Base-by-base conservation (phyloP, 2,797 vertebrate genomes). In the Peromyscus melanophrys region DNA sequence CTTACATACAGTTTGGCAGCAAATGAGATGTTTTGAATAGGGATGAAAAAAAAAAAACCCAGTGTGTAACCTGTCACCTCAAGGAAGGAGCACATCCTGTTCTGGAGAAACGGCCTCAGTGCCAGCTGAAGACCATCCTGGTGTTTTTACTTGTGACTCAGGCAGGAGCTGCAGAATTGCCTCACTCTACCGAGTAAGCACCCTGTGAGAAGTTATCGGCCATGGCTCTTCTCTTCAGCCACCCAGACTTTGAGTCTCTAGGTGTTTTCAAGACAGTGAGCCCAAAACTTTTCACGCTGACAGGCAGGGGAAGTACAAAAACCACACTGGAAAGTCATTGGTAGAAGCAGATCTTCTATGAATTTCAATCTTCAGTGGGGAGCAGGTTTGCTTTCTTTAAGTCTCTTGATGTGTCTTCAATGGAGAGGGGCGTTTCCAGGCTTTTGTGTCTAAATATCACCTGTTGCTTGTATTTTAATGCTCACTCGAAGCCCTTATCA, bases 1-100 rank as follows among this genome's bases (percentile, higher is more conserved):
- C 97, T 98, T 96, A 97, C 97, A 90, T 98, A 97, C 95, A 95
- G 96, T 93, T 96, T 98, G 98, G 97, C 97, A 98, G 93, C 81
- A 97, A 98, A 98, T 55, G 96, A 97, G 97, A 92, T 91, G 94
- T 98, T 98, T 98, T 98, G 96, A 97, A 63, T 21, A 84, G 89
- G 77, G 92, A 96, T 96, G 69, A 97, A 98, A 98, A 97, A 96
- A 81, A 90, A 40, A 77, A 59, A 49, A 34, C 65, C 67, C 97
- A 96, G 71, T 94, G 67, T 21, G 61, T 97, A 98, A 97, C 96
- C 97, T 98, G 93, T 98, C 95, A 97, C 96, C 83, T 97, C 76
- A n/a, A 98, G 97, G 97, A 98, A 98, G 96, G 96, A 57, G 55
- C 89, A 97, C 43, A 96, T 97, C 97, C 97, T 98, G 96, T 97